phyloP scores from a whole-genome alignment of 2,113 vertebrate species.

The Gulo gulo region DNA sequence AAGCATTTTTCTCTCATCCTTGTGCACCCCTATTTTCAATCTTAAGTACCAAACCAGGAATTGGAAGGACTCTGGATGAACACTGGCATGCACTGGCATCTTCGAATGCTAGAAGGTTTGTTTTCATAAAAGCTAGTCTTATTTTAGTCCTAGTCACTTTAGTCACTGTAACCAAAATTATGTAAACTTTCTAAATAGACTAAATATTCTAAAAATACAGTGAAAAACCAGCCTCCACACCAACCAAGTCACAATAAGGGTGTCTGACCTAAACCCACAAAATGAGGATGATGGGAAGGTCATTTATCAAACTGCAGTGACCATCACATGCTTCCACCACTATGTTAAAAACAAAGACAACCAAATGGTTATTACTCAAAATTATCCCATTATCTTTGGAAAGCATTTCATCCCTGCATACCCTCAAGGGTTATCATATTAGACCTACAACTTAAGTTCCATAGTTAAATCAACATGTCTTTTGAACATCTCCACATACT shows the following conservation, averaged over 20 bases:
- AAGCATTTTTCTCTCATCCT: neutral
- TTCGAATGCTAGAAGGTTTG: constrained; percentile 14
- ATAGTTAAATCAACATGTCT: neutral
- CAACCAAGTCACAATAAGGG: constrained; percentile 75
- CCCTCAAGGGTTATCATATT: neutral
- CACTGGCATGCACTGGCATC: neutral
- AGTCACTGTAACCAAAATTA: constrained; percentile 81
- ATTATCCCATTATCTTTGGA: neutral
- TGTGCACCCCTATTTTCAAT: neutral
- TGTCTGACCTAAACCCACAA: constrained; percentile 77
- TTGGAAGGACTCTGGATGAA: neutral
- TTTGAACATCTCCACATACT: neutral
- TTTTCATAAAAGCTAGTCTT: constrained; percentile 62
- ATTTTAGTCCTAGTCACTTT: constrained; percentile 73
- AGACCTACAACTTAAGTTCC: neutral
- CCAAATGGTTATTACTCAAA: neutral
- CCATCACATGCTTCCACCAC: neutral
- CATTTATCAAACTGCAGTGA: constrained; percentile 70
- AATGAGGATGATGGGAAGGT: constrained; percentile 67
- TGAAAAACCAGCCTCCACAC: constrained; percentile 58
- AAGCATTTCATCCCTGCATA: neutral
- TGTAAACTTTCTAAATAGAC: constrained; percentile 82
- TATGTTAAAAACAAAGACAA: neutral
- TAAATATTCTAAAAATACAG: constrained; percentile 80
- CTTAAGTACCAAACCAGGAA: neutral